These are phyloP conservation scores for Toxostoma redivivum DNA, from an alignment of 2,113 vertebrate genomes.

Conservation along the genomic window DNA sequence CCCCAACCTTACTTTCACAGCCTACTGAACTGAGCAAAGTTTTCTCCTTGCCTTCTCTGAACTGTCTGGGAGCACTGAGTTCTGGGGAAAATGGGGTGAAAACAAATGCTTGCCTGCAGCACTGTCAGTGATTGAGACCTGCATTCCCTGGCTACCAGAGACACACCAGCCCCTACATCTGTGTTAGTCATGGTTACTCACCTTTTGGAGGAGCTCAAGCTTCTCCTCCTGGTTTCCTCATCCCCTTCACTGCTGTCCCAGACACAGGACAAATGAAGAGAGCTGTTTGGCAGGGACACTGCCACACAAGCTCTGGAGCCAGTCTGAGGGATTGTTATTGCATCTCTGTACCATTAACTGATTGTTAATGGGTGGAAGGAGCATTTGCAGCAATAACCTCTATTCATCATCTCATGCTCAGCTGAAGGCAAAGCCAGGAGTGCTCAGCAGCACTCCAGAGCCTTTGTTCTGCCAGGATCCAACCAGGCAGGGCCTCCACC, in stretches of 20 bases:
- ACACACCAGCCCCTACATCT: not conserved
- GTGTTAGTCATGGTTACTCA: not conserved
- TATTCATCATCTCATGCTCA: not conserved
- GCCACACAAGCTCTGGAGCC: not conserved
- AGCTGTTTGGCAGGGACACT: not conserved
- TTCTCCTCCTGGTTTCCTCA: not conserved
- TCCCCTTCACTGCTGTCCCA: not conserved
- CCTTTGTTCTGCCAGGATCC: not conserved
- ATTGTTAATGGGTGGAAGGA: slow-evolving; percentile 14
- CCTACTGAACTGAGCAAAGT: not conserved
- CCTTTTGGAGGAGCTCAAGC: not conserved
- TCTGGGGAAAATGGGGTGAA: not conserved
- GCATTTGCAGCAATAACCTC: slow-evolving; percentile 25
- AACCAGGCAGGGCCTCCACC: not conserved
- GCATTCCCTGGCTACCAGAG: not conserved
- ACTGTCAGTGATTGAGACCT: not conserved
- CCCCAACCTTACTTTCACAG: not conserved
- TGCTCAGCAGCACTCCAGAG: not conserved
- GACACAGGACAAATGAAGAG: not conserved
- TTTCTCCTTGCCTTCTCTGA: not conserved
- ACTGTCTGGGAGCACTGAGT: not conserved
- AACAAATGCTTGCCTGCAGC: not conserved
- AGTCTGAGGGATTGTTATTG: not conserved
- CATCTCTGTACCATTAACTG: not conserved
- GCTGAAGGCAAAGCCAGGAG: not conserved